A percentile compares a stretch with the other conserved stretches of the same genome.
Conservation (phyloP, 1,140 invertebrate genomes). For the Pentalonia nigronervosa region DNA sequence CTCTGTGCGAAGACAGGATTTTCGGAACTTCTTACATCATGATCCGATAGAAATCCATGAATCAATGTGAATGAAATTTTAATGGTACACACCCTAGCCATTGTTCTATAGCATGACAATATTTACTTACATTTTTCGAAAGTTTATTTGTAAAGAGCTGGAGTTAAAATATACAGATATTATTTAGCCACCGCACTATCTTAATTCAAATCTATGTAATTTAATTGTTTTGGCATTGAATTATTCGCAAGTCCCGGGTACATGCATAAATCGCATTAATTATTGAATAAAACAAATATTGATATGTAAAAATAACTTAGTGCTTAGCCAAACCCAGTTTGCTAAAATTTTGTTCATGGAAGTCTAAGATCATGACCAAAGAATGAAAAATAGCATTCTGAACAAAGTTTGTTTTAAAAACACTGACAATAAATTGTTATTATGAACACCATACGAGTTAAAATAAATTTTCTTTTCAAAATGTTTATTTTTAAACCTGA, state of each 20-base stretch:
- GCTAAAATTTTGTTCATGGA: background rate
- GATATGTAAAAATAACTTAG: background rate
- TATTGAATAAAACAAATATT: background rate
- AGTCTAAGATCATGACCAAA: background rate
- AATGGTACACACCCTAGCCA: background rate
- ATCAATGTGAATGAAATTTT: background rate
- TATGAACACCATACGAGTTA: background rate
- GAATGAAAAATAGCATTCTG: background rate
- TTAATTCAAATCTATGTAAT: background rate
- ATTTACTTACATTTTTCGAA: background rate
- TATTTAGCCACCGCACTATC: background rate
- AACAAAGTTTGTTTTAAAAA: constrained; percentile 16
- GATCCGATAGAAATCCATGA: background rate
- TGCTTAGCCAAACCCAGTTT: background rate
- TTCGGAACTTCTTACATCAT: background rate
- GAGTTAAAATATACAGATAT: background rate
- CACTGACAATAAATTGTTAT: background rate
- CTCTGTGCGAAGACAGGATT: background rate
- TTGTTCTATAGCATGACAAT: background rate
- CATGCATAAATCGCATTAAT: background rate
- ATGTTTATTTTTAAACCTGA: background rate
- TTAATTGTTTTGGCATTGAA: background rate
- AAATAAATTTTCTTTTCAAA: background rate
- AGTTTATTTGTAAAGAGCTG: background rate
- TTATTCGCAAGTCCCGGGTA: background rate